Conservation (phyloP, 2,797 vertebrate species). For the Monodelphis domestica region DNA sequence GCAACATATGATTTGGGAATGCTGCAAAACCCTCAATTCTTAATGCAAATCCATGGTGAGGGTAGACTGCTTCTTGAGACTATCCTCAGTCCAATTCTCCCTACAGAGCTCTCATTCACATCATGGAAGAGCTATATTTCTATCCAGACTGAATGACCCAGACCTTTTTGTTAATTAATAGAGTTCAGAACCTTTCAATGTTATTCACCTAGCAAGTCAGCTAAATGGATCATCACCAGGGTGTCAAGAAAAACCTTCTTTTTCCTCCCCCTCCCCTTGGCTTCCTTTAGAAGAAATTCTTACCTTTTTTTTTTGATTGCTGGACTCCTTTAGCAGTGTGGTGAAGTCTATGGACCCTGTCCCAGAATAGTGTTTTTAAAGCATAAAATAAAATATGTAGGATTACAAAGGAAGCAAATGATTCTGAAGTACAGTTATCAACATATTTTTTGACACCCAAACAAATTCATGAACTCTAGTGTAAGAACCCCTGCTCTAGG, state of each 20-base stretch:
- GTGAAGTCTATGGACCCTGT: neutral
- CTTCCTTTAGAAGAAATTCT: neutral
- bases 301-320: neutral
- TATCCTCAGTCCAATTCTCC: neutral
- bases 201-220: neutral
- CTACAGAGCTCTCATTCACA: neutral
- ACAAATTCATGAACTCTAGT: neutral
- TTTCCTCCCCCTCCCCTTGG: neutral
- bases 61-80: neutral
- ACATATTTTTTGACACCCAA: neutral
- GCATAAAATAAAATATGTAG: neutral
- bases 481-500: neutral
- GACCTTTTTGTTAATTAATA: neutral
- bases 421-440: neutral
- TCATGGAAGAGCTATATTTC: neutral
- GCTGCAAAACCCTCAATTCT: neutral
- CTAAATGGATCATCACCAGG: rapidly evolving
- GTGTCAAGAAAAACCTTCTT: neutral
- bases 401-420: neutral
- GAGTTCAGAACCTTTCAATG: neutral
- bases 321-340: neutral
- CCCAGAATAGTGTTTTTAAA: neutral
- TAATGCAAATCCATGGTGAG: neutral
- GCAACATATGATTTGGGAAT: neutral
- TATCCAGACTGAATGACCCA: neutral